Evolutionary conservation across 2,888 invertebrate genomes (phyloP), one percentile per base, ranked within the genome.

Genomic region (Dasysyrphus tricinctus): DNA sequence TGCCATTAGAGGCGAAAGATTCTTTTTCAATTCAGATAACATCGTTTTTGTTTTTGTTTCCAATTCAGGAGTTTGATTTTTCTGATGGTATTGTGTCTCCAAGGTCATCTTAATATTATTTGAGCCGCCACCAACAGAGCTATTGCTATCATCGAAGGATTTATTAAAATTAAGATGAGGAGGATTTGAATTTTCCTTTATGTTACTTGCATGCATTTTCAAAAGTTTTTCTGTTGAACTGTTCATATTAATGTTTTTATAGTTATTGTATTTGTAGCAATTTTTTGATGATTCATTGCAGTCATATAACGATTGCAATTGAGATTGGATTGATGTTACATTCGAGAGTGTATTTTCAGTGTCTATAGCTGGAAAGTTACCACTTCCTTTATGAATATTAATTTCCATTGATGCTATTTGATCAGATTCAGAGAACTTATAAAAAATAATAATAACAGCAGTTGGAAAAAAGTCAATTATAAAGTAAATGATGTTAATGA

Each of bases 301-400:
- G 88, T 92, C 92, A 88, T 92, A 91, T 42, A 91, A 90, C 87
- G 92, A 92, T 88, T 92, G 92, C 88, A 92, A 89, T 89, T 92
- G 92, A 85, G 92, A 92, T 89, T 91, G 92, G 81, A 92, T 92
- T 77, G 92, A 92, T 88, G 92, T 92, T 88, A 92, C 91, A 89
- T 92, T 92, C 67, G 92, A 92, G 86, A 92, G 91, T 59, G 92
- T 92, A 88, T 91, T 92, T 89, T 92, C 92, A 37, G 91, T 90
- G 80, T 92, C 92, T 59, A 80, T 70, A 81, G 70, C 74, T 61
- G 61, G 81, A 19, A 74, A 51, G 88, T 88, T 88, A 88, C 85
- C 79, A 87, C 88, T 89, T 89, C 82, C 77, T 89, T 90, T 88
- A 80, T 81, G 79, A 74, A 84, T 74, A 47, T 81, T 79, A 37